Conservation (phyloP, 2,888 invertebrate genomes). For the Hirtodrosophila histrioides region DNA sequence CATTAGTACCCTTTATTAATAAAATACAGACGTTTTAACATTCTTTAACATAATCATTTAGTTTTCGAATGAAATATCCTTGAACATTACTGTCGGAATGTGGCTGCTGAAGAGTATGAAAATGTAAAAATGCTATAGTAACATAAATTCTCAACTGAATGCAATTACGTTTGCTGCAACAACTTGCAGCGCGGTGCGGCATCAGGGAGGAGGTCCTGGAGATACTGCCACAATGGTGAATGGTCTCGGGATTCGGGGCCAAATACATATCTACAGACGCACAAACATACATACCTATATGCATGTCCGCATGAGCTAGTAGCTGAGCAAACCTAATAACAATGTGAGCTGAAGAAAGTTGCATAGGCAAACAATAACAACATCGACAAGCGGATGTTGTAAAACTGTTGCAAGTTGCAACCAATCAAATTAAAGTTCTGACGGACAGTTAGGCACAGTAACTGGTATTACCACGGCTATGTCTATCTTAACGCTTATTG, state of each 20-base stretch:
- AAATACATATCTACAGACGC: too few relatives aligned
- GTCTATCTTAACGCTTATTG: conserved; percentile 44
- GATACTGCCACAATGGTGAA: conserved; percentile 11
- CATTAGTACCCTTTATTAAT: too few relatives aligned
- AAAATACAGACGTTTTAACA: too few relatives aligned
- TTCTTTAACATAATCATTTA: too few relatives aligned
- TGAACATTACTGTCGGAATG: not conserved
- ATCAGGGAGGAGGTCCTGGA: conserved; percentile 1
- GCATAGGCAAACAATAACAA: conserved; percentile 45
- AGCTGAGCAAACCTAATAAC: conserved; percentile 69
- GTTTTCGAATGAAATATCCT: too few relatives aligned
- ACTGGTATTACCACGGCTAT: conserved; percentile 1
- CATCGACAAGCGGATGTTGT: conserved; percentile 29
- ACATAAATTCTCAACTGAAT: conserved; percentile 71
- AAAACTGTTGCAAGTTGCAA: conserved; percentile 31
- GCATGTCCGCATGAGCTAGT: conserved; percentile 3
- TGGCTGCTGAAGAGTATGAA: conserved; percentile 14
- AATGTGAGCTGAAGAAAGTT: conserved; percentile 56
- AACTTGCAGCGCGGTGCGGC: conserved; percentile 32
- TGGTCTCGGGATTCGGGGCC: conserved; percentile 10
- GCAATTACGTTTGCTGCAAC: conserved; percentile 70
- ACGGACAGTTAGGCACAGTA: conserved; percentile 10
- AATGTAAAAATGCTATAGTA: conserved; percentile 36
- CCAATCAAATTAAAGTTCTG: conserved; percentile 40
- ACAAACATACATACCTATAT: not conserved